phyloP scores from a whole-genome alignment of 2,113 vertebrate genomes.

The Pitta sordida region DNA sequence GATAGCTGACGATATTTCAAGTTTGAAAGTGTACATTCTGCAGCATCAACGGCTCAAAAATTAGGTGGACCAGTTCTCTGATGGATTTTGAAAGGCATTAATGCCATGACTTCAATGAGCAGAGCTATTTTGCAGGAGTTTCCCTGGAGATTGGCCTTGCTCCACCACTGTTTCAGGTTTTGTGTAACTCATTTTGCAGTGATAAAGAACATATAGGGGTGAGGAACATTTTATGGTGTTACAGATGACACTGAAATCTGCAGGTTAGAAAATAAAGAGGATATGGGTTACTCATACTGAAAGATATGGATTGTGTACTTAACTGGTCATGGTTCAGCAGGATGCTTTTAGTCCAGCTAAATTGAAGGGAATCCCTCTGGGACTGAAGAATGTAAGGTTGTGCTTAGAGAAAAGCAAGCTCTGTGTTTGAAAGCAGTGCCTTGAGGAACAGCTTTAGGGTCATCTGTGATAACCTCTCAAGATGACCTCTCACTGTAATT shows the following conservation, averaged over 20 bases:
- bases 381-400: not conserved
- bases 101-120: not conserved
- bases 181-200: not conserved
- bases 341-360: slow-evolving; percentile 49
- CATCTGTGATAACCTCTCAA: slow-evolving; percentile 10
- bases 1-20: rapidly evolving
- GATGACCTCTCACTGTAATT: not conserved
- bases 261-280: not conserved
- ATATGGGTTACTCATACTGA: not conserved
- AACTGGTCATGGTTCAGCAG: slow-evolving; percentile 36
- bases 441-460: not conserved
- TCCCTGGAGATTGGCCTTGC: not conserved
- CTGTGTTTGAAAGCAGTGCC: not conserved
- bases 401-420: not conserved
- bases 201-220: not conserved
- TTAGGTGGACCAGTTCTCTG: not conserved
- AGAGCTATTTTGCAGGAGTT: not conserved
- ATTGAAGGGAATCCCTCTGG: slow-evolving; percentile 28
- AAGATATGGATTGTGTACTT: slow-evolving; percentile 38
- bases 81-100: not conserved
- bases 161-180: not conserved
- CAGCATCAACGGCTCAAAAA: not conserved
- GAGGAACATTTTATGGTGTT: not conserved
- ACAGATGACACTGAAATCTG: slow-evolving; percentile 11
- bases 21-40: not conserved